Evolutionary conservation across 2,797 vertebrate species (phyloP), one percentile per base, ranked within the genome.

Genomic region (Sebastes elongatus): DNA sequence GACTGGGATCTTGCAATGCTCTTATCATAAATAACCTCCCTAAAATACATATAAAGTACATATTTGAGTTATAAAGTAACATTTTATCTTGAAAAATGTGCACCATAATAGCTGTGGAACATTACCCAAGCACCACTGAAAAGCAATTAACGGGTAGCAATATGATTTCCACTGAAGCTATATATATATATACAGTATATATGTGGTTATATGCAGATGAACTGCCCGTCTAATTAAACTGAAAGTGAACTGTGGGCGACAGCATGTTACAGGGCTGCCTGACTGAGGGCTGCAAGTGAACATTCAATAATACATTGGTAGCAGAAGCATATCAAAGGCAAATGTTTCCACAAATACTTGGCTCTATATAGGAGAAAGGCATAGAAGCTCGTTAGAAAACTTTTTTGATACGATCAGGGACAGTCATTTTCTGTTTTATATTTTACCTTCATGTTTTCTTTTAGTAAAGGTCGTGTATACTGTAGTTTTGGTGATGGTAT

Each of bases 1-100:
- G 61, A 82, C 33, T 71, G 28, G 76, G 71, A 73, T 71, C 79
- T 55, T 83, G 33, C 69, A 67, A 38, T 30, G 10, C 14, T 65
- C 30, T 38, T 55, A 74, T 80, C 56, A 57, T 69, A 23, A 64
- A 82, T 84, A 68, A 49, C 3, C 4, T 46, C 5, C 14, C 6
- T 11, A 49, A 25, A 68, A 68, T 18, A 49, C 6, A 52, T 57
- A 49, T 7, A 75, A 49, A 20, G 38, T 71, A 59, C 38, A 61
- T 33, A 46, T 53, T 62, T 32, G 2, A 53, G 30, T 71, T 64
- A 53, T 79, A n/a, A 71, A 68, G 20, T 32, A 8, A 61, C 53
- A 76, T 59, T 3, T 20, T 38, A 68, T 74, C 18, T 66, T 64
- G 3, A 70, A 79, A 32, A 78, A 30, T 46, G 4, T 30, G 2